Evolutionary conservation across 2,888 invertebrate species (phyloP).

Genomic region (Trachelus tabidus): DNA sequence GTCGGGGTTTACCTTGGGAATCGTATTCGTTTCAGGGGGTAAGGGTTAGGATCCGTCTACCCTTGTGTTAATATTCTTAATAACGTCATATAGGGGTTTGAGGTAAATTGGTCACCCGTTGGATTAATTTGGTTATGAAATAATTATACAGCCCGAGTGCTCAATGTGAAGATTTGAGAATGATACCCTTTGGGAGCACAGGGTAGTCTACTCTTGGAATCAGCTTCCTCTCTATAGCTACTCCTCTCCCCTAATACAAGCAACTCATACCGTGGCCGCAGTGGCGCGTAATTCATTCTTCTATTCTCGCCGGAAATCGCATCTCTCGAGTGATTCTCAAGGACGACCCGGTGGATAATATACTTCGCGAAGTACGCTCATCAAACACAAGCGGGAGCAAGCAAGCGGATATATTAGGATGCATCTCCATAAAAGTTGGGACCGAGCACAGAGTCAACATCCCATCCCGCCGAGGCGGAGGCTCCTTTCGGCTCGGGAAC

Average conservation of each 20-base stretch:
- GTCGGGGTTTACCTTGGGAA: neutral
- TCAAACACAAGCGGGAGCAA: slow-evolving; percentile 66
- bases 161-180: neutral
- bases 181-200: neutral
- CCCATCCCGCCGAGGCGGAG: slow-evolving; percentile 26
- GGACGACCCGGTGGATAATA: slow-evolving; percentile 53
- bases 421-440: slow-evolving; percentile 66
- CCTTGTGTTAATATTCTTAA: neutral
- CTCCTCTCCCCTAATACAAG: neutral
- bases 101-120: neutral
- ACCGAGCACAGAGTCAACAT: slow-evolving; percentile 60
- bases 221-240: neutral
- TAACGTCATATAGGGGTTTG: neutral
- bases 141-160: neutral
- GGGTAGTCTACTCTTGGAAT: neutral
- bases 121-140: neutral
- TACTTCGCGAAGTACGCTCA: slow-evolving; percentile 62
- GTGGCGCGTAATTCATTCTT: slow-evolving; percentile 41
- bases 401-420: slow-evolving; percentile 65
- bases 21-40: neutral
- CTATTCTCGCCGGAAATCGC: slow-evolving; percentile 53
- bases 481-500: slow-evolving; percentile 52
- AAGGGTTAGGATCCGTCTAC: neutral
- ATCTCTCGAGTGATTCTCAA: slow-evolving; percentile 58
- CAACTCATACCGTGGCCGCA: neutral